These are phyloP conservation scores for Crossaster papposus DNA, from an alignment of 53 echinoderm and acorn worm genomes.

Conservation along the genomic window DNA sequence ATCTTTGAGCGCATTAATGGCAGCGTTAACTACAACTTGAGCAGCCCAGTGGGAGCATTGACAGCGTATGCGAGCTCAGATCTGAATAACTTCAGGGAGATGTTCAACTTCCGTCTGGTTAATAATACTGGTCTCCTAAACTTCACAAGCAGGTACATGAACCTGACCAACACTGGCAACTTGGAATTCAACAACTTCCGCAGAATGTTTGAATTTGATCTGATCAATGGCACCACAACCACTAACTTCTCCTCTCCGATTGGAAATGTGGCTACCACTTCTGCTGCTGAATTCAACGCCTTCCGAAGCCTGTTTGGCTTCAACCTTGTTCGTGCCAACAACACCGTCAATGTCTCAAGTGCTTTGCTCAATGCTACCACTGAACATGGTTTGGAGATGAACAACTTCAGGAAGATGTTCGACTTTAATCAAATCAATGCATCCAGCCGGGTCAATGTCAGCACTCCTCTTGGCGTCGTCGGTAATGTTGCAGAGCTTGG, in stretches of 20 bases:
- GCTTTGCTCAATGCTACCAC: slow-evolving; percentile 75
- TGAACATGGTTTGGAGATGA: slow-evolving; percentile 64
- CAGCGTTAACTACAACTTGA: slow-evolving; percentile 53
- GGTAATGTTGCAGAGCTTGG: slow-evolving; percentile 37
- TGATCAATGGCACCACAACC: slow-evolving; percentile 54
- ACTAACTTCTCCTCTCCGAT: slow-evolving; percentile 63
- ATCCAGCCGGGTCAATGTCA: slow-evolving; percentile 50
- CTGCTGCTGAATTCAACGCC: slow-evolving; percentile 62
- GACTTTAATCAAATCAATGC: slow-evolving; percentile 71
- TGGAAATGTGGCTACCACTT: slow-evolving; percentile 50
- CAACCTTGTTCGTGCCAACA: slow-evolving; percentile 54
- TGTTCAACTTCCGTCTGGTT: slow-evolving; percentile 69
- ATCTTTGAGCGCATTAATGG: slow-evolving; percentile 72
- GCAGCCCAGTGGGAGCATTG: slow-evolving; percentile 64
- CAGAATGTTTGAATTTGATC: slow-evolving; percentile 66
- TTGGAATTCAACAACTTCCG: slow-evolving; percentile 65
- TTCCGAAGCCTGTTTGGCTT: slow-evolving; percentile 51
- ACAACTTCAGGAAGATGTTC: slow-evolving; percentile 68
- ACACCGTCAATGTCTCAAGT: slow-evolving; percentile 45
- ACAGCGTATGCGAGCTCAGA: slow-evolving; percentile 54
- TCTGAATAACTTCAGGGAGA: slow-evolving; percentile 48
- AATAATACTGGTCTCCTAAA: slow-evolving; percentile 52
- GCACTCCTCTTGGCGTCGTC: slow-evolving; percentile 44
- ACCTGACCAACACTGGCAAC: slow-evolving; percentile 54
- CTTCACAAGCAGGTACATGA: slow-evolving; percentile 51